Base-by-base conservation (phyloP, 2,888 invertebrate genomes). In the Marasmarcha lunaedactyla region DNA sequence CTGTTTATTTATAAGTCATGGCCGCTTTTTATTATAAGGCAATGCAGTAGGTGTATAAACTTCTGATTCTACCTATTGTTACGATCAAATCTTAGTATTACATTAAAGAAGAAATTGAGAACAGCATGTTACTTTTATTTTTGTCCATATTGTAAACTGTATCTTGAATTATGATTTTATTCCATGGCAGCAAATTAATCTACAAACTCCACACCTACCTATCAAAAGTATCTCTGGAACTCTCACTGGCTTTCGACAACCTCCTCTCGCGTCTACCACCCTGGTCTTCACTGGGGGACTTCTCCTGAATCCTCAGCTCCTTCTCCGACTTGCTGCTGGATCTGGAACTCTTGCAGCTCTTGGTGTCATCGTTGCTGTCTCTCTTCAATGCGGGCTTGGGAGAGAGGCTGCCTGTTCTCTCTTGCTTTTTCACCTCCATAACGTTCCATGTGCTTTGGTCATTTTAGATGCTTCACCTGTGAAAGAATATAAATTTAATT, bases 361-460 rank as follows among this genome's bases (percentile, higher is more conserved):
- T 70, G 43, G 56, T 59, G 43, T 71, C 71, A 51, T 72, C 74
- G 6, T 54, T 55, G 25, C 63, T 61, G 44, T 77, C 77, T 47
- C 63, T 52, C 44, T 66, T 73, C 37, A 64, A 48, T 40, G 61
- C 52, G 46, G 60, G 62, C 53, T 63, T 73, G 43, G 81, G 81
- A 53, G 81, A 79, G 45, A 76, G 52, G 53, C 64, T 81, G 68
- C 77, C 77, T 52, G 76, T 56, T 59, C 76, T 78, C 37, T 79
- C 81, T 53, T 63, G 61, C 52, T 70, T 74, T 58, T 79, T 83
- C 72, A 83, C 59, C 78, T 83, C 81, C 81, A 81, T 79, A 66
- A 67, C 67, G 65, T 55, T 42, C 49, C 52, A 43, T 54, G 54
- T 49, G 48, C 14, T 14, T 12, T 46, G 54, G 56, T 64, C 77